phyloP scores from a whole-genome alignment of 1,140 invertebrate genomes.

The Triops cancriformis region DNA sequence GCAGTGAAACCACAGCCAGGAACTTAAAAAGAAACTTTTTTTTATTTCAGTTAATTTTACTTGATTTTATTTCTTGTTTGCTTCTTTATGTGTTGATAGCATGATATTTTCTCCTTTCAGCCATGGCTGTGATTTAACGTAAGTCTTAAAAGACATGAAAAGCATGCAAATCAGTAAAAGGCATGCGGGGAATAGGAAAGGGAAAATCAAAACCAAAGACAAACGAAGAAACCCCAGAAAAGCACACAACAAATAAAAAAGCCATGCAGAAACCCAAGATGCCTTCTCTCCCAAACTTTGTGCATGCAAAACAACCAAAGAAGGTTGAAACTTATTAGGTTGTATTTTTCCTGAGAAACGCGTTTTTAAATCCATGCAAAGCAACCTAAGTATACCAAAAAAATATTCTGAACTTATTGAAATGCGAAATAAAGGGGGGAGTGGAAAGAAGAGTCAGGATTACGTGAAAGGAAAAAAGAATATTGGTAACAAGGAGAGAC shows the following conservation, averaged over 20 bases:
- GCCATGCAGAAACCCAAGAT: not conserved
- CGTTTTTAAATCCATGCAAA: not conserved
- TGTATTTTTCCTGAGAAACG: not conserved
- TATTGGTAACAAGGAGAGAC: conserved; percentile 22
- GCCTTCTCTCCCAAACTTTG: not conserved
- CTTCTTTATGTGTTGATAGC: too few relatives aligned
- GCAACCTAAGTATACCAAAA: not conserved
- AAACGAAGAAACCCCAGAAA: not conserved
- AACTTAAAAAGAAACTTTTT: not conserved
- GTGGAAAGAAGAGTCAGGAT: conserved; percentile 19
- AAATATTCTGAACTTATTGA: conserved; percentile 14
- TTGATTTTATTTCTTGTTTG: not conserved
- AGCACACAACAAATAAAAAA: not conserved
- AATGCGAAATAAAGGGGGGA: conserved; percentile 19
- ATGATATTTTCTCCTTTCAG: not conserved
- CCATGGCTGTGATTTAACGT: conserved; percentile 22
- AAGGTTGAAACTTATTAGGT: not conserved
- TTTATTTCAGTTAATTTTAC: not conserved
- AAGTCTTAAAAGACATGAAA: conserved; percentile 21
- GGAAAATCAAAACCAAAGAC: not conserved
- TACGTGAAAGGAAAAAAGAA: conserved; percentile 12
- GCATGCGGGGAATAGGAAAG: not conserved
- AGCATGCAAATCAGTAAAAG: conserved; percentile 29
- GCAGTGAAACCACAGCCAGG: not conserved
- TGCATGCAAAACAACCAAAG: not conserved